Conservation (phyloP, 2,888 invertebrate genomes). For the Syrista parreyssii region DNA sequence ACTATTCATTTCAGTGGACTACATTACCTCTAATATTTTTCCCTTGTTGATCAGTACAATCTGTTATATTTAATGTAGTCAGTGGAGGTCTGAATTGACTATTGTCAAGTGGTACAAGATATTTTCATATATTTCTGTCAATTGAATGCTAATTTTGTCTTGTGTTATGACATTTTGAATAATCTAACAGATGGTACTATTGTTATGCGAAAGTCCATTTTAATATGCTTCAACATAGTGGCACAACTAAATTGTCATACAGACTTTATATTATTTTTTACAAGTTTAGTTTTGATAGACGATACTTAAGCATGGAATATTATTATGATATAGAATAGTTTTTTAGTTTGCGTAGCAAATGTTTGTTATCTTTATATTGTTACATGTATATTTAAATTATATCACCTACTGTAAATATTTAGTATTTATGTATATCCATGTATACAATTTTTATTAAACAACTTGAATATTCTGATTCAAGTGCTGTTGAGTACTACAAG, state of each 20-base stretch:
- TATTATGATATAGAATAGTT: not conserved
- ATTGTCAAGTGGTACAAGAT: not conserved
- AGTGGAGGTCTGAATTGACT: not conserved
- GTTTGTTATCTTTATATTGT: conserved; percentile 6
- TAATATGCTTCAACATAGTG: not conserved
- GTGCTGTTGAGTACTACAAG: conserved; percentile 2
- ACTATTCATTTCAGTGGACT: not conserved
- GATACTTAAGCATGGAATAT: not conserved
- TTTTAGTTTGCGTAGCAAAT: not conserved
- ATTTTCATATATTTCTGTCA: not conserved
- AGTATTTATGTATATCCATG: conserved; percentile 6
- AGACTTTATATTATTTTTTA: not conserved
- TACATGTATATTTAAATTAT: conserved; percentile 6
- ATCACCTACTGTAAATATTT: conserved; percentile 5
- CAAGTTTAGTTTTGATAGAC: not conserved
- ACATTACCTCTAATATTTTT: not conserved
- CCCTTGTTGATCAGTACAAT: not conserved
- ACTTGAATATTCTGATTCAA: conserved; percentile 5
- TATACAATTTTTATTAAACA: conserved; percentile 15
- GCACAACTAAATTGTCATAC: not conserved
- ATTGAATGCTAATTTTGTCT: not conserved
- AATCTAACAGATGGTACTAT: conserved; percentile 5
- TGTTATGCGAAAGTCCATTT: not conserved
- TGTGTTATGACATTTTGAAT: not conserved
- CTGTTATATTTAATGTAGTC: not conserved